Evolutionary conservation across 1,140 invertebrate species (phyloP).

Genomic region (Akabosia matsudoensis): DNA sequence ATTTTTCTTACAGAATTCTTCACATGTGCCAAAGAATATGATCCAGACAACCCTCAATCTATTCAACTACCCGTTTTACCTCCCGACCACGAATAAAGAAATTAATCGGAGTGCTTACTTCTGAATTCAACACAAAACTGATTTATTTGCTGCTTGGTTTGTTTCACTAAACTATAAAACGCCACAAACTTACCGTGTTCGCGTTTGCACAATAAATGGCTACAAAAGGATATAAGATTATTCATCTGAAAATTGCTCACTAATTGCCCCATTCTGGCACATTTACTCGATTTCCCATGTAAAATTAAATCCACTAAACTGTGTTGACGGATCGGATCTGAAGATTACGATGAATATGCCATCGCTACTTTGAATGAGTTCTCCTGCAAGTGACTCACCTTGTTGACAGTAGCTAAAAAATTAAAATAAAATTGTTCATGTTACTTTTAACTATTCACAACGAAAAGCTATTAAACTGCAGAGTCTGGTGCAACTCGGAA

Average conservation of each 20-base stretch:
- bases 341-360: slow-evolving; percentile 25
- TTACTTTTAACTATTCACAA: neutral
- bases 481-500: neutral
- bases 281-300: slow-evolving; percentile 19
- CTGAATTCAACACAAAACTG: too few species aligned
- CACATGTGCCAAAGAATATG: neutral
- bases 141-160: too few species aligned
- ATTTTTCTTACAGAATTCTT: neutral
- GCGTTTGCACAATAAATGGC: neutral
- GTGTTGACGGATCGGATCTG: slow-evolving; percentile 20
- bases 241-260: neutral
- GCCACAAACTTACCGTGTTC: too few species aligned
- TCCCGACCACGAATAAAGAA: neutral
- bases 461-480: neutral
- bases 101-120: too few species aligned
- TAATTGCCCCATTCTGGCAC: too few species aligned
- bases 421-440: slow-evolving; percentile 10
- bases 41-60: neutral
- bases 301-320: slow-evolving; percentile 35
- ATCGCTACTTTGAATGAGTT: neutral
- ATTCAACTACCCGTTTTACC: neutral
- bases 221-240: neutral
- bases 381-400: neutral
- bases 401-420: slow-evolving; percentile 16
- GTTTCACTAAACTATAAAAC: too few species aligned